Evolutionary conservation across 1,140 invertebrate genomes (phyloP).

Genomic region (Drosophila gunungcola): DNA sequence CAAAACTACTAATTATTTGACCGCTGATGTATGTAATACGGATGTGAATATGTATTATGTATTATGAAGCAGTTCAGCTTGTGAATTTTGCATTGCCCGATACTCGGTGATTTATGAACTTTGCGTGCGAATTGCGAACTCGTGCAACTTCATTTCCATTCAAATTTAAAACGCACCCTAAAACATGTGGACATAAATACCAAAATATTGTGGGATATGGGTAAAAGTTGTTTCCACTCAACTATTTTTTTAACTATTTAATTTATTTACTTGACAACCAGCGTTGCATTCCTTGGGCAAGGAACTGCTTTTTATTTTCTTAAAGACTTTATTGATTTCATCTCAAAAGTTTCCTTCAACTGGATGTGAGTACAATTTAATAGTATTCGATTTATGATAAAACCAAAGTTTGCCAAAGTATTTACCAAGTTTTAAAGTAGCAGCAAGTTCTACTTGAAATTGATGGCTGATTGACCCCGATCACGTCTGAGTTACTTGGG

Average conservation of each 20-base stretch:
- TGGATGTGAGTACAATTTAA: constrained; percentile 10
- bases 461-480: constrained; percentile 23
- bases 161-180: constrained; percentile 8
- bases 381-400: constrained; percentile 19
- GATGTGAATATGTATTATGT: constrained; percentile 5
- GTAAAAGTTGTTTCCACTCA: background rate
- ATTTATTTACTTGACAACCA: background rate
- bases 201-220: background rate
- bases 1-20: too few species aligned
- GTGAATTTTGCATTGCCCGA: constrained; percentile 22
- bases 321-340: background rate
- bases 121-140: constrained; percentile 12
- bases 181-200: constrained; percentile 2
- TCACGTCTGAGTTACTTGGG: constrained; percentile 5
- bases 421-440: constrained; percentile 4
- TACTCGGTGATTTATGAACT: constrained; percentile 59
- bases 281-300: background rate
- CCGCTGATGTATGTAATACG: too few species aligned
- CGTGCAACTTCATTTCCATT: constrained; percentile 20
- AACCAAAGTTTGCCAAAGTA: constrained; percentile 20
- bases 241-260: too few species aligned
- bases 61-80: constrained; percentile 42
- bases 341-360: background rate
- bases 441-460: constrained; percentile 15
- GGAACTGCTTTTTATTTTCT: background rate